Conservation (phyloP, 2,888 invertebrate species). For the Sarcophaga caerulescens region DNA sequence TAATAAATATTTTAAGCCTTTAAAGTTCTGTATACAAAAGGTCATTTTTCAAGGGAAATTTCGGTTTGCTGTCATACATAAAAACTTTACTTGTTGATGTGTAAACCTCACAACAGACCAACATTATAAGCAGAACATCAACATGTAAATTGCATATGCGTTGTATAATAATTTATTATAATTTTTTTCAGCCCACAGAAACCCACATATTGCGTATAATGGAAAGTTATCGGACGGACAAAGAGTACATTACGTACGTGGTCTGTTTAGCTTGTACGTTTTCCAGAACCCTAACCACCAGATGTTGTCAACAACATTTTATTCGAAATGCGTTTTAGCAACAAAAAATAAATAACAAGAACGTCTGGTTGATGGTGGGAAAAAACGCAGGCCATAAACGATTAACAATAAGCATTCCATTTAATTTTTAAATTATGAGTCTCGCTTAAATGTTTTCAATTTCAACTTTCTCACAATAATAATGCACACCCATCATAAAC, state of each 20-base stretch:
- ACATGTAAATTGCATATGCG: slow-evolving; percentile 52
- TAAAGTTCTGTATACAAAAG: too few relatives aligned
- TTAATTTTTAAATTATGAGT: slow-evolving; percentile 62
- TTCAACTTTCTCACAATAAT: slow-evolving; percentile 35
- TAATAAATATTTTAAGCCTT: too few relatives aligned
- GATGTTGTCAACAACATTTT: slow-evolving; percentile 60
- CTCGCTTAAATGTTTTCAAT: slow-evolving; percentile 42
- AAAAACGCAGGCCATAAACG: slow-evolving; percentile 5
- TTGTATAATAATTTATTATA: slow-evolving; percentile 57
- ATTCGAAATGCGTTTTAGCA: slow-evolving; percentile 5
- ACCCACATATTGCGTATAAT: slow-evolving; percentile 47
- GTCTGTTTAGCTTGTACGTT: slow-evolving; percentile 8
- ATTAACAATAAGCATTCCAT: slow-evolving; percentile 53
- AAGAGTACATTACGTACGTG: not conserved
- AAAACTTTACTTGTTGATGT: too few relatives aligned
- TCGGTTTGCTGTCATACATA: too few relatives aligned
- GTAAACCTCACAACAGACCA: too few relatives aligned
- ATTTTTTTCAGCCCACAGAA: slow-evolving; percentile 26
- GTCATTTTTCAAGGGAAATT: too few relatives aligned
- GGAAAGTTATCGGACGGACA: slow-evolving; percentile 37
- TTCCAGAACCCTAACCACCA: slow-evolving; percentile 26
- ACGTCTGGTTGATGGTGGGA: not conserved
- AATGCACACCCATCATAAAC: not conserved
- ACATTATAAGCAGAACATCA: not conserved
- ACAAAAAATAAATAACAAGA: not conserved